Conservation (phyloP, 2,113 vertebrate genomes). For the Hiodon tergisus region DNA sequence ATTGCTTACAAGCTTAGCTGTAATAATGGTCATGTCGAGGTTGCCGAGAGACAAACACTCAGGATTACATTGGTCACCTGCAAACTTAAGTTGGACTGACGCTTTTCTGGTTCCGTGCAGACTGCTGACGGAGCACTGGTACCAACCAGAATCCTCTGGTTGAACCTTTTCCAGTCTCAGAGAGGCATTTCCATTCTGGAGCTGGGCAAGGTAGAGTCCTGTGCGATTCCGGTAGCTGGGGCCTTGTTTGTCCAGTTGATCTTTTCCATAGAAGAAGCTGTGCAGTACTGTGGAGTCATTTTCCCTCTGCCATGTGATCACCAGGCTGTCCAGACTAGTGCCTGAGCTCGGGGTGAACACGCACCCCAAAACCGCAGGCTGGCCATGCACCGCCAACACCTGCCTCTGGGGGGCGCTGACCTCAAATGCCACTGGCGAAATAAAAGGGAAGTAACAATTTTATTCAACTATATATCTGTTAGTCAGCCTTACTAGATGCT, state of each 20-base stretch:
- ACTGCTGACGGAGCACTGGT: conserved; percentile 37
- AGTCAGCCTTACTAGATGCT: neutral
- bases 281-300: conserved; percentile 31
- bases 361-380: conserved; percentile 32
- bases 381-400: conserved; percentile 27
- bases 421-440: conserved; percentile 31
- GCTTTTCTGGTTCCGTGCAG: conserved; percentile 31
- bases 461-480: neutral
- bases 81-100: conserved; percentile 31
- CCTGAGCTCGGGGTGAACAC: conserved; percentile 21
- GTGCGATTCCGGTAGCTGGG: conserved; percentile 27
- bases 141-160: conserved; percentile 20
- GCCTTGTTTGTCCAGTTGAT: conserved; percentile 32
- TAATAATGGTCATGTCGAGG: too few species aligned
- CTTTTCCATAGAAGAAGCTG: conserved; percentile 36
- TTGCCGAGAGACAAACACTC: too few species aligned
- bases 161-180: conserved; percentile 23
- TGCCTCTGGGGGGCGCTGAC: conserved; percentile 15
- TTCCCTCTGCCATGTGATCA: conserved; percentile 42
- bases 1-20: too few species aligned
- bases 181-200: conserved; percentile 37
- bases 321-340: conserved; percentile 8
- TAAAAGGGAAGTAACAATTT: neutral
- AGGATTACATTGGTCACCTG: conserved; percentile 29
- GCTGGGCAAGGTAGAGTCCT: conserved; percentile 19